Base-by-base conservation (phyloP, 2,888 invertebrate species). In the Drosophila acutilabella region DNA sequence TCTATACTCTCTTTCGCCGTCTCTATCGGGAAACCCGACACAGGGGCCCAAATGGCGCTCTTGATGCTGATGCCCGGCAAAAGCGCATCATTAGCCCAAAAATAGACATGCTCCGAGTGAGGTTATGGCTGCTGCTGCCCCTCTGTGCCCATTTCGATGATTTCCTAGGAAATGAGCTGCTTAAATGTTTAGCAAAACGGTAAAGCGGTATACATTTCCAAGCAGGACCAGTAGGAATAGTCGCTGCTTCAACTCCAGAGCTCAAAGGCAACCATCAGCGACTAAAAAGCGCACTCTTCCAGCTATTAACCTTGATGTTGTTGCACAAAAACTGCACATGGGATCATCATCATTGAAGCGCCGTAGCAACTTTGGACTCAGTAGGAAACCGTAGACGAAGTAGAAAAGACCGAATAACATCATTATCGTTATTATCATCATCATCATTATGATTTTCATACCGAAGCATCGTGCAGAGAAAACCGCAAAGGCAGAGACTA, bases 31-130 rank as follows among this genome's bases (percentile, higher is more conserved):
- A 51, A 51, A 51, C 38, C 38, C 23, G 51, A 51, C 38, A 18
- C 53, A 30, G 30, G 40, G 53, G 41, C 53, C 52, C 8, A 40
- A 52, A 52, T 23, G 41, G 41, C 44, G 36, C 41, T 56, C 51
- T 71, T 58, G 71, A 52, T 74, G 56, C 57, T 36, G 45, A 48
- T 58, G 58, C 4, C 45, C 56, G 59, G 62, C 61, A 56, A 71
- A 69, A 75, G 79, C 79, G 77, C 89, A 88, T 88, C 89, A 88
- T 88, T 88, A 88, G 84, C 89, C 82, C 88, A 84, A 86, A 89
- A 88, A 89, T 88, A 89, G 88, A 64, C 81, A 78, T 20, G 38
- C 16, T 38, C 45, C 38, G 58, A 52, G 42, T 51, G 47, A 44
- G 44, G 45, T 53, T 41, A 60, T 40, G 59, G 38, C 45, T 20